These are phyloP conservation scores for Hucho hucho DNA, from an alignment of 2,113 vertebrate species.

Conservation along the genomic window DNA sequence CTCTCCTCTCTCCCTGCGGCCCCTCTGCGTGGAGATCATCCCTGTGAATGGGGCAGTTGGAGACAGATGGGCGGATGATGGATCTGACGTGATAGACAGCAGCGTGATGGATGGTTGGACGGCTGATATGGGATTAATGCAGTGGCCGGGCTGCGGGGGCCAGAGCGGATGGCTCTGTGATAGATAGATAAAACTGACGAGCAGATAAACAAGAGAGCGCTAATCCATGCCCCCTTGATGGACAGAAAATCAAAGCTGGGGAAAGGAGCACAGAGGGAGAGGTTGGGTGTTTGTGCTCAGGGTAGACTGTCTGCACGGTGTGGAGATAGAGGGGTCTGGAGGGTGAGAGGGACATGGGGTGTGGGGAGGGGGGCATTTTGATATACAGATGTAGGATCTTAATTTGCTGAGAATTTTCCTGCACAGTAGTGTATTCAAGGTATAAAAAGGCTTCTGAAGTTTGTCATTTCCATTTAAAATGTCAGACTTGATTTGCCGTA, in stretches of 20 bases:
- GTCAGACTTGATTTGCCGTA: too few species aligned
- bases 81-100: constrained; percentile 77
- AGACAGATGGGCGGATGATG: constrained; percentile 81
- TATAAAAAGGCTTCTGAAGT: too few species aligned
- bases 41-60: constrained; percentile 55
- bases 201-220: constrained; percentile 78
- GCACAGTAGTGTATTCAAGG: too few species aligned
- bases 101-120: constrained; percentile 74
- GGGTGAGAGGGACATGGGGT: background rate
- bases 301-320: background rate
- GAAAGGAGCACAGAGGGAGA: constrained; percentile 54
- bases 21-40: constrained; percentile 56
- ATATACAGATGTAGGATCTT: too few species aligned
- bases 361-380: background rate
- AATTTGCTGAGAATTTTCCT: too few species aligned
- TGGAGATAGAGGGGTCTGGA: background rate
- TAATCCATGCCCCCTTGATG: constrained; percentile 76
- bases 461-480: too few species aligned
- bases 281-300: constrained; percentile 1
- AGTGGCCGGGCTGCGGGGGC: constrained; percentile 54
- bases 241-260: constrained; percentile 76
- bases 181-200: constrained; percentile 78
- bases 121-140: constrained; percentile 80
- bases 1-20: constrained; percentile 36
- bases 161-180: constrained; percentile 67